Percentiles rank a stretch among this genome's conserved stretches.
Evolutionary conservation across 2,113 vertebrate genomes (phyloP).

Genomic region (Ondatra zibethicus): DNA sequence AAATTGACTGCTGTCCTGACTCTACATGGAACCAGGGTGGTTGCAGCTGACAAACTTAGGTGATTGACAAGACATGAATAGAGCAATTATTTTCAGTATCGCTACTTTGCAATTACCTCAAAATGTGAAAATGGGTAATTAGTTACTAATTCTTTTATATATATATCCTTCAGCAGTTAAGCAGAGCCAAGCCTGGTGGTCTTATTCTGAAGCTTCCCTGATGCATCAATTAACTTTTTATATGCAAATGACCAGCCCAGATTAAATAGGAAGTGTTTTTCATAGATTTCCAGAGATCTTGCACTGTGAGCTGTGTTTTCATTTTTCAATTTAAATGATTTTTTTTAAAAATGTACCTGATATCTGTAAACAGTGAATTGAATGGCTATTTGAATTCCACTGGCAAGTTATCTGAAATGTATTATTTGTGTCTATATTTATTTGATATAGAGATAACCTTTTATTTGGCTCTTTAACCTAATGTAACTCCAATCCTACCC

Average conservation of each 20-base stretch:
- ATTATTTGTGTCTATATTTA: background rate
- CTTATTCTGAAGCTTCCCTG: slow-evolving; percentile 55
- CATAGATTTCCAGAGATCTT: background rate
- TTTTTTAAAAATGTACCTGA: background rate
- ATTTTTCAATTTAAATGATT: background rate
- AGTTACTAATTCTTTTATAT: slow-evolving; percentile 67
- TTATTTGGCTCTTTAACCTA: background rate
- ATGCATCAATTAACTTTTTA: background rate
- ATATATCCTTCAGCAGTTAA: slow-evolving; percentile 36
- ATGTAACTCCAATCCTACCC: background rate
- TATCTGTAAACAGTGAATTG: background rate
- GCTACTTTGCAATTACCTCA: slow-evolving; percentile 69
- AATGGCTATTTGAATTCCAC: background rate
- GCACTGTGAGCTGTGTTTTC: background rate
- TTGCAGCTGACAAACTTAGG: slow-evolving; percentile 55
- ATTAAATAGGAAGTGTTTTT: background rate
- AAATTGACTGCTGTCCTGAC: slow-evolving; percentile 30
- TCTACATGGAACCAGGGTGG: slow-evolving; percentile 31
- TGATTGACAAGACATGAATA: slow-evolving; percentile 64
- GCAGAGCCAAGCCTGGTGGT: background rate
- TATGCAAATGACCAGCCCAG: background rate
- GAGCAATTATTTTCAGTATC: slow-evolving; percentile 73
- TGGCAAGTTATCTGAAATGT: background rate
- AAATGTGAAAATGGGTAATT: slow-evolving; percentile 81
- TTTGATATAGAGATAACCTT: background rate